Evolutionary conservation across 1,140 invertebrate species (phyloP), one percentile per base, ranked within the genome.

Genomic region (Drosophila bifasciata): DNA sequence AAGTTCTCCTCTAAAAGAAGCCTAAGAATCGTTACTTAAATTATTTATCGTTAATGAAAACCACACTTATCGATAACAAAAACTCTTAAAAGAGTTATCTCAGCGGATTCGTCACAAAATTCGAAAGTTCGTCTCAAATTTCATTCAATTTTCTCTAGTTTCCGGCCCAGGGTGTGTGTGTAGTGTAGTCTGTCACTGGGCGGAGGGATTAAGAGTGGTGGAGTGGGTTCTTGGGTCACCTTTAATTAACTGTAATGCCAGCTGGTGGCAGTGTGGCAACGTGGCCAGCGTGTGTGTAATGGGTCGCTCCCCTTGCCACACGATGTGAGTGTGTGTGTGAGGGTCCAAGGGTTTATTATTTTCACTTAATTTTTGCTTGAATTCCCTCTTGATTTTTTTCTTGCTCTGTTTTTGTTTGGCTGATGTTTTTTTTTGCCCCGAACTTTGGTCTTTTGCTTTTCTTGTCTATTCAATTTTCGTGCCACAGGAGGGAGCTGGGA

Each of bases 331-430:
- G 28, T 45, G 16, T 60, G 36, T 77, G 41, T 57, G 48, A 48
- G 23, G 53, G 70, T 11, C 43, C 44, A 56, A 50, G 60, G 63
- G 81, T 86, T 85, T 86, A 85, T 85, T 85, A 85, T 86, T 85
- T 85, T 85, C 81, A 85, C 80, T 85, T 85, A 85, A 85, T 86
- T 85, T 85, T 79, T 74, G 81, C 80, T 63, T 28, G 68, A 81
- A 67, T 76, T 76, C 56, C 49, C 55, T 51, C 51, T 60, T 68
- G 67, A 41, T 48, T 58, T 25, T 67, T 21, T 21, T 5, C 15
- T 41, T 36, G 44, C 11, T 59, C 11, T 39, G 25, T 62, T 43
- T 36, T 13, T 52, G 44, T 25, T 13, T 51, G 19, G n/a, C 43
- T 13, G 21, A 15, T 60, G 17, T 51, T 36, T 50, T 39, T 21